Conservation (phyloP, 2,888 invertebrate species). For the Andrena praecox region DNA sequence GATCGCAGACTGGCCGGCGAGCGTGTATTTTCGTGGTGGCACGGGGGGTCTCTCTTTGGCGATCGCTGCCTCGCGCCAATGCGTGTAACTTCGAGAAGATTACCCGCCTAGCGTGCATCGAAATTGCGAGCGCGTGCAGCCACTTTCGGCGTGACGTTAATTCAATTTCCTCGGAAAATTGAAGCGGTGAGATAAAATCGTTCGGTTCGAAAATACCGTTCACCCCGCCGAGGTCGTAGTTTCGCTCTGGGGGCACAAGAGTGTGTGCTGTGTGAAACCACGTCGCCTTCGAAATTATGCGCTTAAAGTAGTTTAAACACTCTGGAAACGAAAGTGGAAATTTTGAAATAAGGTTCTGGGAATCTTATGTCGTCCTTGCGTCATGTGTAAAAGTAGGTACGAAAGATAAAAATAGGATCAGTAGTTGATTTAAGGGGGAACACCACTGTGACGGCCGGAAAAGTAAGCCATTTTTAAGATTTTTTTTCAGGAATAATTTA, state of each 20-base stretch:
- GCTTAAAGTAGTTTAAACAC: not conserved
- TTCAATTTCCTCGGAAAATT: slow-evolving; percentile 67
- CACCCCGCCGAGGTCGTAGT: slow-evolving; percentile 8
- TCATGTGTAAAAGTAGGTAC: not conserved
- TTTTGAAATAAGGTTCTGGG: not conserved
- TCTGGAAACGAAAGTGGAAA: not conserved
- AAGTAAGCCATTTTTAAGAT: no score
- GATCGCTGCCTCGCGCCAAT: slow-evolving; percentile 9
- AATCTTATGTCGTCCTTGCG: no score
- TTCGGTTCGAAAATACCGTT: slow-evolving; percentile 40
- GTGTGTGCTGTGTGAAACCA: not conserved
- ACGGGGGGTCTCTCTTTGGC: not conserved
- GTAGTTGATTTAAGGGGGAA: no score
- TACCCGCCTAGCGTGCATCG: slow-evolving; percentile 52
- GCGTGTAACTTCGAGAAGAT: slow-evolving; percentile 42
- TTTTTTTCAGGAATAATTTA: no score
- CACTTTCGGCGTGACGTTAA: slow-evolving; percentile 63
- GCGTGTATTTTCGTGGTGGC: not conserved
- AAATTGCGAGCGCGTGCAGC: slow-evolving; percentile 55
- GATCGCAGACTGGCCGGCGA: not conserved
- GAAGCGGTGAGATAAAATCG: slow-evolving; percentile 64
- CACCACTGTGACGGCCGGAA: no score
- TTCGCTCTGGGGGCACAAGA: slow-evolving; percentile 37
- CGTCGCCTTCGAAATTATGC: slow-evolving; percentile 2
- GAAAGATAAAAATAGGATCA: not conserved